phyloP scores from a whole-genome alignment of 2,113 vertebrate genomes.

The Siniperca chuatsi region DNA sequence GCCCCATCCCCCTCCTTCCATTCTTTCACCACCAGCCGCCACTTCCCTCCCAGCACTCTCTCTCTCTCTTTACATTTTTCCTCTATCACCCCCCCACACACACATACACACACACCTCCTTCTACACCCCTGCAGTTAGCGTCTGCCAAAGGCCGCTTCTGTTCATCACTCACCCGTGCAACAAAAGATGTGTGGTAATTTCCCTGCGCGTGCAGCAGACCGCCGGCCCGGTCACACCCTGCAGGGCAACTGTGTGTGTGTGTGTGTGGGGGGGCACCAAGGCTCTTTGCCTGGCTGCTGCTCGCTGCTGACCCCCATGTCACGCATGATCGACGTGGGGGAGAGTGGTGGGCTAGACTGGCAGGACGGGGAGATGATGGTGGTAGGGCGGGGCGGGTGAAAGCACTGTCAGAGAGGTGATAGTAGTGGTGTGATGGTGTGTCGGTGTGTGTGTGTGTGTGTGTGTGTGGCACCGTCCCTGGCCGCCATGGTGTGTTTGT shows the following conservation, averaged over 20 bases:
- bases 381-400: constrained; percentile 34
- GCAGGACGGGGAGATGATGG: constrained; percentile 66
- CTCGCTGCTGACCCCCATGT: constrained; percentile 77
- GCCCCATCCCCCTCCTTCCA: constrained; percentile 35
- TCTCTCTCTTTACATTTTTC: constrained; percentile 51
- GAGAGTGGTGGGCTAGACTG: constrained; percentile 72
- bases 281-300: constrained; percentile 59
- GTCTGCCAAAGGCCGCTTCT: constrained; percentile 83
- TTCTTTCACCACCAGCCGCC: constrained; percentile 70
- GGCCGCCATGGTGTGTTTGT: constrained; percentile 70
- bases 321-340: constrained; percentile 79
- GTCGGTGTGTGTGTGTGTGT: constrained; percentile 17
- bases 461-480: constrained; percentile 54
- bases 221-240: constrained; percentile 60
- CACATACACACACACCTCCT: constrained; percentile 36
- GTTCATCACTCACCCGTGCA: constrained; percentile 84
- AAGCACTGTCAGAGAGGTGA: constrained; percentile 46
- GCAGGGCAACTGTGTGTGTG: not conserved
- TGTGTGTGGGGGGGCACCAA: not conserved
- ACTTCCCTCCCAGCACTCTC: constrained; percentile 57
- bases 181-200: constrained; percentile 84
- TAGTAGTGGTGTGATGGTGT: constrained; percentile 33
- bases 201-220: constrained; percentile 66
- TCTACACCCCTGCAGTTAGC: constrained; percentile 83
- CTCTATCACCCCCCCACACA: constrained; percentile 9